A percentile compares a stretch with the other conserved stretches of the same genome.
Conservation (phyloP, 2,113 vertebrate species). For the Fukomys damarensis region DNA sequence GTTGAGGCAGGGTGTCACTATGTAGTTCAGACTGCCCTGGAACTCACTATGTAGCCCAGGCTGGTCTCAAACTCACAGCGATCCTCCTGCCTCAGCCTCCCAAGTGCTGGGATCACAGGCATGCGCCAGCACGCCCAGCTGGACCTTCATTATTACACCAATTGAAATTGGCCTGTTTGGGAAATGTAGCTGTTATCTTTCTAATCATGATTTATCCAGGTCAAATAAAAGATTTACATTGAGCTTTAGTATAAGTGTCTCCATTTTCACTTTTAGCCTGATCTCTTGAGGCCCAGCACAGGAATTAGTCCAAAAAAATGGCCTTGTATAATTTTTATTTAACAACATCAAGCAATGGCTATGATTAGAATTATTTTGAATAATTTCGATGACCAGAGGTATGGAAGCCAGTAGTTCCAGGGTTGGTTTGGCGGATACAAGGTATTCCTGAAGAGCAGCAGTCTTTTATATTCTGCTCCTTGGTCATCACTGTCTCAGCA, state of each 20-base stretch:
- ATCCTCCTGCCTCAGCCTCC: no score
- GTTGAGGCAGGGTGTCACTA: no score
- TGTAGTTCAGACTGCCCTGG: no score
- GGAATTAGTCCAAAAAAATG: neutral
- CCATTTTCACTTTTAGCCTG: neutral
- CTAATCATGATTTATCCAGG: neutral
- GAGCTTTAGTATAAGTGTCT: neutral
- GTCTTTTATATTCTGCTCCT: neutral
- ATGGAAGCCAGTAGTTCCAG: neutral
- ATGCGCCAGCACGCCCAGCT: no score
- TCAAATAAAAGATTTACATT: neutral
- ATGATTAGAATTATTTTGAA: neutral
- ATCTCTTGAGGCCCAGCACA: neutral
- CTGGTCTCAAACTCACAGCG: no score
- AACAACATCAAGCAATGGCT: neutral
- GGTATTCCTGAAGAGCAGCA: neutral
- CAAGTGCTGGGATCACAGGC: no score
- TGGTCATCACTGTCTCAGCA: neutral
- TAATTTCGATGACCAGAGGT: neutral
- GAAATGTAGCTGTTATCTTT: neutral
- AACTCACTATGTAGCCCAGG: no score
- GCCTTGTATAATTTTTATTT: neutral
- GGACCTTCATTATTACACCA: neutral
- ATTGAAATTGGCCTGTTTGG: neutral
- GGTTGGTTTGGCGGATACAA: neutral